Evolutionary conservation across 2,797 vertebrate species (phyloP), one percentile per base, ranked within the genome.

Genomic region (Glyptemys insculpta): DNA sequence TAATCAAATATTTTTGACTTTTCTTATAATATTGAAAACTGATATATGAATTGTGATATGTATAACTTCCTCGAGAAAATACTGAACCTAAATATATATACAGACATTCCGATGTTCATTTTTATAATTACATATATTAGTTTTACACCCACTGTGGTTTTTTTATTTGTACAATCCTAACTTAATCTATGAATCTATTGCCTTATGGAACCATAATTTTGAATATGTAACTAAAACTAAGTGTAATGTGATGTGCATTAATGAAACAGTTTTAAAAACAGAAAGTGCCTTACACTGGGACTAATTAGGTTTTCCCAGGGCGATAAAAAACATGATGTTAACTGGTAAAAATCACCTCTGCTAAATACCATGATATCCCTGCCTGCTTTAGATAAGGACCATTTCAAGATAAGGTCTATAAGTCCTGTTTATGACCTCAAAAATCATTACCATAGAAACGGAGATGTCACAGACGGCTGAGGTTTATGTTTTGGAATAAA

Each of bases 181-280:
- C n/a, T 68, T 68, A 68, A 21, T n/a, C 34, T 62, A 8, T 29
- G 29, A 34, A 14, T 62, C 5, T 68, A 68, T 21, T 68, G 34
- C 34, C 18, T 68, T 37, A 19, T 68, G 34, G n/a, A 68, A 68
- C 16, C 34, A 37, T 10, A 19, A 37, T 68, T 18, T 18, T 68
- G 62, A 68, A 65, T 65, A n/a, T n/a, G 34, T 65, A 19, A n/a
- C 34, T 68, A n/a, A 68, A 65, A 68, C 34, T 68, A 68, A 68
- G 62, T 10, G 34, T 10, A 37, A 88, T 81, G 83, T 56, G 59
- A 56, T 62, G 29, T 65, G 83, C 50, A 54, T 44, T 89, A 86
- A 89, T 89, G 79, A 89, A 81, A 72, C 25, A 31, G 79, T 78
- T 74, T 92, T 89, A 85, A 81, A 85, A 92, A 85, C 85, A 89